Evolutionary conservation across 1,140 invertebrate species (phyloP), one percentile per base, ranked within the genome.

Genomic region (Saccostrea echinata): DNA sequence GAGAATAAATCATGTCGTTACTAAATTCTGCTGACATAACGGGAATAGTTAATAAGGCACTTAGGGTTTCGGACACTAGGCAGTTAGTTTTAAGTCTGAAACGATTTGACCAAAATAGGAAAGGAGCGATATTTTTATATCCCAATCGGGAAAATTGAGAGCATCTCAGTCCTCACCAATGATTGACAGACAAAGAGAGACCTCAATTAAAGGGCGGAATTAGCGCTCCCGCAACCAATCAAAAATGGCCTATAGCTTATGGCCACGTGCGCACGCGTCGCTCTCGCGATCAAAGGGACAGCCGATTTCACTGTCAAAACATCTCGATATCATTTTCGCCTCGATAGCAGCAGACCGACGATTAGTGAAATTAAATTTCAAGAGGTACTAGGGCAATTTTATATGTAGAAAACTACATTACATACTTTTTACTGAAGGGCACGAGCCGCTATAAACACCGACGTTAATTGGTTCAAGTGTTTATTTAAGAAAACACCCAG

Each of bases 191-290:
- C 84, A 85, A 86, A 87, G 85, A 83, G 84, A 57, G 86, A 84
- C 88, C 83, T 86, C 83, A 87, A 86, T 89, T 71, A 64, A 35
- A 52, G 88, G 88, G 86, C 86, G 88, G 53, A 68, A 71, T 61
- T 76, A 87, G 68, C 35, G 18, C 64, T 33, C 18, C 18, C 55
- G 64, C 84, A 86, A 24, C 88, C 88, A 89, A 89, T 89, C 84
- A 86, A 87, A 81, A 85, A 24, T 83, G 43, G 64, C 84, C 16
- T 57, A 43, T 52, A 83, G 88, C 55, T 84, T 30, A 33, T 30
- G 88, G 88, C 87, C 88, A 89, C 88, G 88, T 89, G 88, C 88
- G 64, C 81, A 57, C 71, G 76, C 86, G 84, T 86, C 84, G 55
- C 80, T 87, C 83, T 84, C 51, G 55, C 86, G 81, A 81, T 87